Percentiles rank a stretch among this genome's conserved stretches.
Conservation (phyloP, 2,113 vertebrate species). For the Malurus elegans region DNA sequence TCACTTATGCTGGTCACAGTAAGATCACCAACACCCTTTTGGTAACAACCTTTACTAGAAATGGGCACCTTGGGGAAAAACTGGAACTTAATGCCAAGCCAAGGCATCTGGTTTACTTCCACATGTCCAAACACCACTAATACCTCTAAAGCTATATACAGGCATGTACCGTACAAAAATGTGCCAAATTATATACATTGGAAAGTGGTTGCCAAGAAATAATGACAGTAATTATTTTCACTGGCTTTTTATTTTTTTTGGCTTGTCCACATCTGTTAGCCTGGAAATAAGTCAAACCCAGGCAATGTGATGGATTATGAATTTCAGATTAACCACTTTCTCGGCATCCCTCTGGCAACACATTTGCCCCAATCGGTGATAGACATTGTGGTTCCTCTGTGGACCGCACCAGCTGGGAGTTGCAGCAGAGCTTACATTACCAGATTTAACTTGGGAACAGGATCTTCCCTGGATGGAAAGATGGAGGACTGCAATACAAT, state of each 20-base stretch:
- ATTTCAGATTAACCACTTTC: not conserved
- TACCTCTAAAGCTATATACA: slow-evolving; percentile 6
- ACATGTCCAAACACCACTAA: not conserved
- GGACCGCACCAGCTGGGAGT: accelerated
- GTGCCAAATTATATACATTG: not conserved
- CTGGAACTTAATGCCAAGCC: not conserved
- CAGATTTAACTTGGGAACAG: not conserved
- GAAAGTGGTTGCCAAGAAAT: slow-evolving; percentile 5
- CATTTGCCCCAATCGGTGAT: accelerated
- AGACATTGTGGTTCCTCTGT: not conserved
- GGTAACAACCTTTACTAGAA: not conserved
- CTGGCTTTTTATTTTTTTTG: not conserved
- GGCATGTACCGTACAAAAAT: slow-evolving; percentile 3
- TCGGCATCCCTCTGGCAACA: not conserved
- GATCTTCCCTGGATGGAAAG: not conserved
- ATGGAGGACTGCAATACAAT: not conserved
- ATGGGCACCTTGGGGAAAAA: not conserved
- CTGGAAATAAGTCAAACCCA: not conserved
- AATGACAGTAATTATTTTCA: slow-evolving; percentile 32
- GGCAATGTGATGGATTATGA: not conserved
- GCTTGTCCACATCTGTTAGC: not conserved
- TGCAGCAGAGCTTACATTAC: not conserved
- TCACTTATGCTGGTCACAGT: not conserved
- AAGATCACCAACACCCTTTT: not conserved
- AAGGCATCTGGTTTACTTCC: not conserved